These are phyloP conservation scores for Drosophila glabriapex DNA, from an alignment of 2,888 invertebrate genomes.

Conservation along the genomic window DNA sequence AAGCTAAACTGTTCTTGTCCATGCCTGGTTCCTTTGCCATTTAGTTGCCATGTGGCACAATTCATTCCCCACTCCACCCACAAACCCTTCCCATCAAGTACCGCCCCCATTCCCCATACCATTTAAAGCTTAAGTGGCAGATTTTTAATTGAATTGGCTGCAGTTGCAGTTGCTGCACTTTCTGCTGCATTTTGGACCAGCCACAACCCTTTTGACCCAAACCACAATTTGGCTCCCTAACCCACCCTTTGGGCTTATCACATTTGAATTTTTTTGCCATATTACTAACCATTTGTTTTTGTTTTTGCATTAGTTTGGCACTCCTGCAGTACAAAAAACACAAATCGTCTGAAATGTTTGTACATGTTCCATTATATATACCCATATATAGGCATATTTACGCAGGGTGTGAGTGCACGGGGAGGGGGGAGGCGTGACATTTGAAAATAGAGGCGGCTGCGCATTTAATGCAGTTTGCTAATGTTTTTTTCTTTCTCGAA, in stretches of 20 bases:
- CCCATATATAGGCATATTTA: slow-evolving; percentile 27
- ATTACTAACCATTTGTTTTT: slow-evolving; percentile 72
- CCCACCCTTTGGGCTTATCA: slow-evolving; percentile 21
- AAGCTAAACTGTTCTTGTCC: neutral
- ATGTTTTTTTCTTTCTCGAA: slow-evolving; percentile 43
- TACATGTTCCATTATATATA: slow-evolving; percentile 60
- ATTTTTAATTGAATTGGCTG: slow-evolving; percentile 82
- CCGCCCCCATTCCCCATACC: slow-evolving; percentile 27
- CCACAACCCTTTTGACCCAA: slow-evolving; percentile 33
- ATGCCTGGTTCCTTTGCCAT: slow-evolving; percentile 32
- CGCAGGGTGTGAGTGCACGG: neutral
- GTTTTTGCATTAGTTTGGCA: slow-evolving; percentile 78
- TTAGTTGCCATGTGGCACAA: slow-evolving; percentile 36
- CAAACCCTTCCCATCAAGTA: neutral
- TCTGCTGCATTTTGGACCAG: slow-evolving; percentile 39
- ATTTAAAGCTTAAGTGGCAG: slow-evolving; percentile 77
- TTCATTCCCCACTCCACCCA: neutral
- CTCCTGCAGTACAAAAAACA: slow-evolving; percentile 35
- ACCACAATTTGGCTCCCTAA: neutral
- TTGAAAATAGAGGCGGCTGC: slow-evolving; percentile 79
- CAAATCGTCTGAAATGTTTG: slow-evolving; percentile 65
- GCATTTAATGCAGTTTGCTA: slow-evolving; percentile 65
- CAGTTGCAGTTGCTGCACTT: slow-evolving; percentile 66
- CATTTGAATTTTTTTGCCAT: slow-evolving; percentile 55
- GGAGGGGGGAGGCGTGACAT: slow-evolving; percentile 40